phyloP scores from a whole-genome alignment of 2,888 invertebrate genomes.

The Drosophila tripunctata region DNA sequence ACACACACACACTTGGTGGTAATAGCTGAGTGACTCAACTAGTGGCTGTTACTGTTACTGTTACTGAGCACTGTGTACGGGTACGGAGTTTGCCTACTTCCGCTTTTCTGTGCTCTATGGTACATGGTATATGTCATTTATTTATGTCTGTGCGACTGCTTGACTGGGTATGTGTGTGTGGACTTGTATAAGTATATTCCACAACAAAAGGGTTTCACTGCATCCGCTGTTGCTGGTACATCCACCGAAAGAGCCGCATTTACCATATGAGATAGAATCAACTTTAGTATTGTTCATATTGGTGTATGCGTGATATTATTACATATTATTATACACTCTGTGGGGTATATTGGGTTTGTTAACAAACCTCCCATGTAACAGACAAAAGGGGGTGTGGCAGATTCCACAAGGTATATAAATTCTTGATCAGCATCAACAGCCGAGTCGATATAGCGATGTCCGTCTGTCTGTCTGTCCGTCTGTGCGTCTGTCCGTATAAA shows the following conservation, averaged over 20 bases:
- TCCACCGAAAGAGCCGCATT: conserved; percentile 40
- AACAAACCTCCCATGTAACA: too few species aligned
- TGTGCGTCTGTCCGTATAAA: too few species aligned
- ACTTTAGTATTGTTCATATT: conserved; percentile 36
- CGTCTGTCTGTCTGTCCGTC: too few species aligned
- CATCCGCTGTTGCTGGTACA: conserved; percentile 48
- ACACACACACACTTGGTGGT: conserved; percentile 18
- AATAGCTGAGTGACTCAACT: conserved; percentile 38
- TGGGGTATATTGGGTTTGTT: too few species aligned
- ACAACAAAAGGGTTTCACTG: conserved; percentile 44
- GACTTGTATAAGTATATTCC: conserved; percentile 33
- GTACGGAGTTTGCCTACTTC: conserved; percentile 73
- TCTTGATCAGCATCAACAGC: too few species aligned
- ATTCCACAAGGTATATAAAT: too few species aligned
- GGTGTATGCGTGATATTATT: background rate
- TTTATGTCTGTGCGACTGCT: conserved; percentile 5
- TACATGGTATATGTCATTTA: conserved; percentile 14
- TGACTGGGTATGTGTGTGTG: conserved; percentile 6
- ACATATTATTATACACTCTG: too few species aligned
- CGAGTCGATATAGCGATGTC: too few species aligned
- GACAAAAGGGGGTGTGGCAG: too few species aligned
- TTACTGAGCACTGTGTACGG: conserved; percentile 38
- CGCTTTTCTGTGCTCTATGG: conserved; percentile 44
- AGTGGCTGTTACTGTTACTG: conserved; percentile 58
- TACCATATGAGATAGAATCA: conserved; percentile 60